phyloP scores from a whole-genome alignment of 2,797 vertebrate genomes.

The Acropternis orthonyx region DNA sequence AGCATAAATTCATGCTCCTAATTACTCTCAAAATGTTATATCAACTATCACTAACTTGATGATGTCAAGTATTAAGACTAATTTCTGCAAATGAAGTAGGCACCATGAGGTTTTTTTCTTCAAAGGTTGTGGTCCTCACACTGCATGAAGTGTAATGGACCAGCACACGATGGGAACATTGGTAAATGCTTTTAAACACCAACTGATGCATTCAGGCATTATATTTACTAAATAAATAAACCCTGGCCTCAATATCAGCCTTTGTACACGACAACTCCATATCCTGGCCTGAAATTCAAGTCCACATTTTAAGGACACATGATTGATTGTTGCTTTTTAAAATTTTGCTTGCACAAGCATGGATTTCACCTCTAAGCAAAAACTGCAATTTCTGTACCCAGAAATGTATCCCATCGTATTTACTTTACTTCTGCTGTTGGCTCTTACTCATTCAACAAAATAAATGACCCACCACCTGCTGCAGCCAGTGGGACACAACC shows the following conservation, averaged over 20 bases:
- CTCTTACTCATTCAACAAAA: background rate
- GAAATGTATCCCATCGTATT: background rate
- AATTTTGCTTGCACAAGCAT: background rate
- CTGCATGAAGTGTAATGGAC: background rate
- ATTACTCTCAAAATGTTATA: slow-evolving; percentile 63
- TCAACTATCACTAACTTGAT: slow-evolving; percentile 36
- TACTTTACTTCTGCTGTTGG: background rate
- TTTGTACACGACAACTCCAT: background rate
- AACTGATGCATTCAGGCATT: background rate
- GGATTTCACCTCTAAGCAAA: background rate
- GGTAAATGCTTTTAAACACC: background rate
- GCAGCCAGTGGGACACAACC: background rate
- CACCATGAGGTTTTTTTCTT: background rate
- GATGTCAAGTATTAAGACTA: slow-evolving; percentile 21
- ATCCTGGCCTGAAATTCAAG: background rate
- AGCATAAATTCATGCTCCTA: slow-evolving; percentile 54
- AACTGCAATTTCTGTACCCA: background rate
- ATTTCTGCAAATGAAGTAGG: slow-evolving; percentile 11
- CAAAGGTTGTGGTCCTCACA: background rate
- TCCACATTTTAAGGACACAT: background rate
- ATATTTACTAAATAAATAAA: slow-evolving; percentile 14
- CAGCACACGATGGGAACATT: background rate
- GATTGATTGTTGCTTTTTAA: background rate
- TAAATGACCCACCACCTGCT: background rate
- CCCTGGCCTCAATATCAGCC: background rate